A percentile compares a stretch with the other conserved stretches of the same genome.
Conservation (phyloP, 2,797 vertebrate genomes). For the Hapalemur alaotrensis region DNA sequence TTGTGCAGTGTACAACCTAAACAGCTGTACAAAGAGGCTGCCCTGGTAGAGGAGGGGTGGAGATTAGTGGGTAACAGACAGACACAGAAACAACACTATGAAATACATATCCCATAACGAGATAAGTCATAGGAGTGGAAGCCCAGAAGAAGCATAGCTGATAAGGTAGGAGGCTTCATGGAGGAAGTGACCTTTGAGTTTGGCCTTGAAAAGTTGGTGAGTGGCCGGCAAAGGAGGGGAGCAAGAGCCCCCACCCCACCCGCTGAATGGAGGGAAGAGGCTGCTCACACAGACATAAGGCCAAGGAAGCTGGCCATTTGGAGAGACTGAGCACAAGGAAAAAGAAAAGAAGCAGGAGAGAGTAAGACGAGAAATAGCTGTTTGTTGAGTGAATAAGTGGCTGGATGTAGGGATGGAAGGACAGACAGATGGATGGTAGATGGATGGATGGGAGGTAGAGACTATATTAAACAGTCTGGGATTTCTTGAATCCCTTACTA, state of each 20-base stretch:
- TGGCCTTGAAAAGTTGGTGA: conserved; percentile 21
- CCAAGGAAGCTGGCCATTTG: background rate
- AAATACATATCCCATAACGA: background rate
- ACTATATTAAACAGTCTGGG: background rate
- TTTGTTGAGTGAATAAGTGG: background rate
- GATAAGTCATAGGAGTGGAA: background rate
- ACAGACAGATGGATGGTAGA: background rate
- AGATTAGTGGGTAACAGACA: background rate
- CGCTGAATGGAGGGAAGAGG: background rate
- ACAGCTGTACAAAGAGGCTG: background rate
- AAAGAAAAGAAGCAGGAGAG: background rate
- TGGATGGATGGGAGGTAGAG: background rate
- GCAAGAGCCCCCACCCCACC: background rate
- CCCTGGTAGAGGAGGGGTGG: background rate
- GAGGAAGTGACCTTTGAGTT: conserved; percentile 26
- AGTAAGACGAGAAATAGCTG: background rate
- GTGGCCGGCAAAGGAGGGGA: background rate
- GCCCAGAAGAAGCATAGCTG: background rate
- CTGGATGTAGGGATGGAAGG: background rate
- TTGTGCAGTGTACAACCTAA: background rate
- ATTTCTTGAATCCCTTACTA: background rate
- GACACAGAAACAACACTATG: background rate
- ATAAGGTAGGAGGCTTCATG: background rate
- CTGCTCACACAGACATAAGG: background rate
- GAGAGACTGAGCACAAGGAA: background rate